A percentile compares a stretch with the other conserved stretches of the same genome.
These are phyloP conservation scores for Strigamia maritima DNA, from an alignment of 2,888 invertebrate species.

Conservation along the genomic window DNA sequence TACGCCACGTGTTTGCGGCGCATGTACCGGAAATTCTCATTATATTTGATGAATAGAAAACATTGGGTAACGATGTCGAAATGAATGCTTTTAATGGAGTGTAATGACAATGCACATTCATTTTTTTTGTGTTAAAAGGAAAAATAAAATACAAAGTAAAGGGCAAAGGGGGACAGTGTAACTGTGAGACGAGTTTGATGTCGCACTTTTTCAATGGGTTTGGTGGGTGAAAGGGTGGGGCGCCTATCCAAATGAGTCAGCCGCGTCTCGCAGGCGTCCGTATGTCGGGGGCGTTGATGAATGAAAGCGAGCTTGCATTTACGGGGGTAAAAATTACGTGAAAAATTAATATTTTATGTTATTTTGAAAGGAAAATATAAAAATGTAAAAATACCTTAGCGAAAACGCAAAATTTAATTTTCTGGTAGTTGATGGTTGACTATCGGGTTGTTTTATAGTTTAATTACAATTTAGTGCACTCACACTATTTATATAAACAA, in stretches of 20 bases:
- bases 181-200: not conserved
- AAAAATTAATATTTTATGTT: not conserved
- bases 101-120: not conserved
- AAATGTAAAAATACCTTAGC: too few species aligned
- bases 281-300: constrained; percentile 24
- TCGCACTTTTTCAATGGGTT: not conserved
- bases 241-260: not conserved
- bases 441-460: too few species aligned
- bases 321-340: not conserved
- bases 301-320: not conserved
- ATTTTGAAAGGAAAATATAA: too few species aligned
- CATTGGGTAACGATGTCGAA: not conserved
- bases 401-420: too few species aligned
- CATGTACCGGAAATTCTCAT: not conserved
- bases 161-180: not conserved
- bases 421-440: too few species aligned
- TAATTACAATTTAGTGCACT: too few species aligned
- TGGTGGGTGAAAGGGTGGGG: not conserved
- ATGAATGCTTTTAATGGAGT: constrained; percentile 21
- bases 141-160: not conserved
- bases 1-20: not conserved
- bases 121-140: not conserved
- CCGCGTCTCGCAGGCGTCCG: constrained; percentile 4
- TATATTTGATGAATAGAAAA: not conserved
- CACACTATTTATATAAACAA: too few species aligned